Evolutionary conservation across 2,113 vertebrate species (phyloP).

Genomic region (Centropristis striata): DNA sequence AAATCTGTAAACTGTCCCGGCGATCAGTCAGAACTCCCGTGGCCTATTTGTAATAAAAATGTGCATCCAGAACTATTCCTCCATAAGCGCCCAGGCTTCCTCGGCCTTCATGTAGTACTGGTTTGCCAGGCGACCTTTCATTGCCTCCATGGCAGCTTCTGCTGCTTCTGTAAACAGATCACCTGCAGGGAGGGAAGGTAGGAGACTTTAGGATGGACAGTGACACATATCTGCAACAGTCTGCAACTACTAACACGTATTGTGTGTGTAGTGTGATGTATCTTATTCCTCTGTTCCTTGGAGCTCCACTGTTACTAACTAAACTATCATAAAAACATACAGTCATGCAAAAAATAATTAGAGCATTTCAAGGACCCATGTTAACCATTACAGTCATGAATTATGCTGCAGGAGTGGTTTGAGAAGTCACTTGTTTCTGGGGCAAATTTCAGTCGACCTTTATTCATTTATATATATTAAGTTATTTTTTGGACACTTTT

Average conservation of each 20-base stretch:
- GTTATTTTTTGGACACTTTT: too few species aligned
- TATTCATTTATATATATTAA: too few species aligned
- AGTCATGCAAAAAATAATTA: too few species aligned
- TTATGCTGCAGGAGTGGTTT: not conserved
- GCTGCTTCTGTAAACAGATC: constrained; percentile 96
- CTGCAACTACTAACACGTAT: too few species aligned
- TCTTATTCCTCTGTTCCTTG: too few species aligned
- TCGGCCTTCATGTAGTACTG: constrained; percentile 97
- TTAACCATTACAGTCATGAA: too few species aligned
- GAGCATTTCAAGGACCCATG: too few species aligned
- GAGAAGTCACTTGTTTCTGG: not conserved
- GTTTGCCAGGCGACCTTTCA: constrained; percentile 96
- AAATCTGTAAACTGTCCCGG: constrained; percentile 68
- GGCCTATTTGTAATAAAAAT: not conserved
- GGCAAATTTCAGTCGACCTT: too few species aligned
- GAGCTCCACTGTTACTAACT: too few species aligned
- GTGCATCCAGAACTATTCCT: constrained; percentile 76
- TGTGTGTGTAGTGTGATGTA: too few species aligned
- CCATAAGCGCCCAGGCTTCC: constrained; percentile 94
- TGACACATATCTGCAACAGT: not conserved
- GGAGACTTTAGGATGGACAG: not conserved
- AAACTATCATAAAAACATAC: too few species aligned
- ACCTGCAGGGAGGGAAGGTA: constrained; percentile 80
- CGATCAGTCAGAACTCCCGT: not conserved
- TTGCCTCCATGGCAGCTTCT: constrained; percentile 94